Evolutionary conservation across 2,797 vertebrate genomes (phyloP), one percentile per base, ranked within the genome.

Genomic region (Spatula clypeata): DNA sequence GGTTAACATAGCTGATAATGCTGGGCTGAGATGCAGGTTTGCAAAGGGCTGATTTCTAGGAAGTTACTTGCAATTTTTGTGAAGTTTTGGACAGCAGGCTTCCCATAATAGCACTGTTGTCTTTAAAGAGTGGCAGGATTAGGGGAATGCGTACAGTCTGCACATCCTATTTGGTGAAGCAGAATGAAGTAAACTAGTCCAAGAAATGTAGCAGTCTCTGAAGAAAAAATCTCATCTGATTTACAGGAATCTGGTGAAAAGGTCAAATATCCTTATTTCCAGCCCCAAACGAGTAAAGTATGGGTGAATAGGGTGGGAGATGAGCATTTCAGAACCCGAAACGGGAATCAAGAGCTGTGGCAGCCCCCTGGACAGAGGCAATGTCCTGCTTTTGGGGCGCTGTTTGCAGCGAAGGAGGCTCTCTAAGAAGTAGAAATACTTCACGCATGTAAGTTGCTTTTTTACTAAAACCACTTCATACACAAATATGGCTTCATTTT

Each of bases 211-310:
- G 11, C 6, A 18, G 17, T 45, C 17, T 64, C 13, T 66, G 55
- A 95, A n/a, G 20, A 49, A 66, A 29, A 19, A 23, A 3, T 34
- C 26, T 67, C 27, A 38, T 34, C 31, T 70, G 26, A 45, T 65
- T 36, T 74, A 26, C 32, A n/a, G 42, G 60, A 53, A 79, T 38
- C 53, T 44, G 49, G 38, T 54, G 36, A 34, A 76, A 79, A 60
- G 6, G 7, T 53, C 64, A 65, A 61, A 40, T 0, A 1, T 42
- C 29, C 58, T 86, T 70, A 60, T 70, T 95, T 86, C 60, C 27
- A 87, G 21, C 23, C 45, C 23, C 5, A 3, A 42, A 23, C 2
- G 9, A 29, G 21, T n/a, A 34, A 84, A 29, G 3, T 0, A 0
- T 60, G 36, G 36, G 73, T 71, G 23, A 94, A 82, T 2, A 67